Evolutionary conservation across 2,797 vertebrate genomes (phyloP).

Genomic region (Garrulus glandarius): DNA sequence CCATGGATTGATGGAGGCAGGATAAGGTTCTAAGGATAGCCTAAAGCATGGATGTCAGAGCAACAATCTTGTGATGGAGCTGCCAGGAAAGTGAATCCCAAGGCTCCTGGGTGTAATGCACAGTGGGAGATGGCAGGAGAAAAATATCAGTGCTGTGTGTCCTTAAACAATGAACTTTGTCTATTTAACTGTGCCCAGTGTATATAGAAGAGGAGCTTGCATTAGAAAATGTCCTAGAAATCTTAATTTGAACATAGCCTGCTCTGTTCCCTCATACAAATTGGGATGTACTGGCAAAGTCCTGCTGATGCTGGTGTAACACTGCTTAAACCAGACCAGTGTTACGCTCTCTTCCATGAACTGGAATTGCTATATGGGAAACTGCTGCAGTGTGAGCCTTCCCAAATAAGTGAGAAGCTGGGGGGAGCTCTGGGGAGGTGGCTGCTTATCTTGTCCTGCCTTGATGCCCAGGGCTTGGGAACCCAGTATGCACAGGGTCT

Average conservation of each 20-base stretch:
- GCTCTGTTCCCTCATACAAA: neutral
- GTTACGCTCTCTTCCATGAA: neutral
- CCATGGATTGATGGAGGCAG: neutral
- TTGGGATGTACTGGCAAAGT: neutral
- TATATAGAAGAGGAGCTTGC: neutral
- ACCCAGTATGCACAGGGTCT: accelerated
- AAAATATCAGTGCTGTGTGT: neutral
- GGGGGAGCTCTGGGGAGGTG: neutral
- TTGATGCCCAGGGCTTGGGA: neutral
- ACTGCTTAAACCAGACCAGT: neutral
- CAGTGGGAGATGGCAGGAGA: neutral
- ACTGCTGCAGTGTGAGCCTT: neutral
- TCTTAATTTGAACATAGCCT: neutral
- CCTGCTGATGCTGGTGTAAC: neutral
- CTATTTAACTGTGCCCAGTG: neutral
- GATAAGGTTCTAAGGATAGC: neutral
- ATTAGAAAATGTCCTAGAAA: neutral
- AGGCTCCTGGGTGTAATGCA: neutral
- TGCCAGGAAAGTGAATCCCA: neutral
- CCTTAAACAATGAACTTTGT: neutral
- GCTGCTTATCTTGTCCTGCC: neutral
- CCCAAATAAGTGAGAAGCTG: neutral
- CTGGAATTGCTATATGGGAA: neutral
- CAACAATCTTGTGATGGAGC: neutral
- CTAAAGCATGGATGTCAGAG: neutral